Percentiles rank a stretch among this genome's conserved stretches.
Evolutionary conservation across 2,797 vertebrate genomes (phyloP).

Genomic region (Alosa sapidissima): DNA sequence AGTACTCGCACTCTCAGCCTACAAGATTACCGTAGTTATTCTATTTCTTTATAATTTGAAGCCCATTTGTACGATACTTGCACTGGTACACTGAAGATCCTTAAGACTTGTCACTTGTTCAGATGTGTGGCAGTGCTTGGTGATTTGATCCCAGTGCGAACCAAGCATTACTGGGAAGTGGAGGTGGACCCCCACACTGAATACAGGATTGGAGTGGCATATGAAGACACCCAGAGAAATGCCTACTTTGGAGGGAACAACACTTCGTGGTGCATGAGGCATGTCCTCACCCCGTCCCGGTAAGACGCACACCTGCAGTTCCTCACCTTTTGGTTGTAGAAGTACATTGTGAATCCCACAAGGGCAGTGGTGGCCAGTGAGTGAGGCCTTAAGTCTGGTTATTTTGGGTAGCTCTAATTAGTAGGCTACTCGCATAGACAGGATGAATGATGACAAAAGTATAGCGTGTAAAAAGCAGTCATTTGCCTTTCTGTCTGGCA

Average conservation of each 20-base stretch:
- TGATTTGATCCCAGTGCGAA: slow-evolving; percentile 81
- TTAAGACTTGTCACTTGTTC: slow-evolving; percentile 40
- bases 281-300: slow-evolving; percentile 83
- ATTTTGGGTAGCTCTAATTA: neutral
- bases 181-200: slow-evolving; percentile 80
- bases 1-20: neutral
- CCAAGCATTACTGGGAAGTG: slow-evolving; percentile 91
- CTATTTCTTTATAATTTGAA: neutral
- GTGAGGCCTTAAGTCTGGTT: neutral
- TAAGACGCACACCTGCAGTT: slow-evolving; percentile 54
- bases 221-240: slow-evolving; percentile 81
- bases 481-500: neutral
- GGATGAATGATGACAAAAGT: neutral
- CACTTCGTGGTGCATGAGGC: slow-evolving; percentile 91
- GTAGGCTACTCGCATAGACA: neutral
- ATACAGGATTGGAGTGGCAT: slow-evolving; percentile 86
- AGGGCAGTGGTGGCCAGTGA: neutral
- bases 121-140: slow-evolving; percentile 89
- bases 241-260: slow-evolving; percentile 82
- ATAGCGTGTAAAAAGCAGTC: neutral
- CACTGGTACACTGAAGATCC: neutral
- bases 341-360: neutral
- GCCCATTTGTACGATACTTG: neutral
- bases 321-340: neutral
- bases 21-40: neutral